Conservation (phyloP, 2,888 invertebrate species). For the Tetheella fluctuosa region DNA sequence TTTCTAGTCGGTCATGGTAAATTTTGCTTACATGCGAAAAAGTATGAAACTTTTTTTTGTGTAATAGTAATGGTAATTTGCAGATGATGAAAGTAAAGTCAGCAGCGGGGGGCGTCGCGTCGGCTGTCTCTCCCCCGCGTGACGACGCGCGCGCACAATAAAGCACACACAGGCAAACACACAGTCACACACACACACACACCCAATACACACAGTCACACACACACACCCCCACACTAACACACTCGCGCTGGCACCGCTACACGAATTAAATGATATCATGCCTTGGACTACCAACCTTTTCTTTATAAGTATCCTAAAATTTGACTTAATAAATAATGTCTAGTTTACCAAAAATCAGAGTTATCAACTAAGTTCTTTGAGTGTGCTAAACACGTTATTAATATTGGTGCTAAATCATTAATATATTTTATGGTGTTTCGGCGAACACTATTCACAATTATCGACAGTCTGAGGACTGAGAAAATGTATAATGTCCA, state of each 20-base stretch:
- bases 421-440: constrained; percentile 23
- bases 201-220: constrained; percentile 63
- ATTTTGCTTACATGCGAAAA: too few relatives aligned
- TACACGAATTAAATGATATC: constrained; percentile 16
- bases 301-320: not conserved
- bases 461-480: constrained; percentile 18
- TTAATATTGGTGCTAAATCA: constrained; percentile 52
- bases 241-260: constrained; percentile 1
- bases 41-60: not conserved
- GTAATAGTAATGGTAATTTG: constrained; percentile 26
- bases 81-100: constrained; percentile 85
- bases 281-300: constrained; percentile 13
- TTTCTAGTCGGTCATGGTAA: too few relatives aligned
- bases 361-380: not conserved
- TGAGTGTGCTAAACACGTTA: not conserved
- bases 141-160: constrained; percentile 77
- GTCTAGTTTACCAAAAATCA: not conserved
- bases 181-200: constrained; percentile 19
- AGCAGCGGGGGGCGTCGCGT: constrained; percentile 85
- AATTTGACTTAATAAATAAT: not conserved
- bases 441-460: constrained; percentile 19
- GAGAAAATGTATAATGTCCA: constrained; percentile 29
- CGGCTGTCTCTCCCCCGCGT: constrained; percentile 87
- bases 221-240: constrained; percentile 22
- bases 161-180: constrained; percentile 30